These are phyloP conservation scores for Trichomycterus rosablanca DNA, from an alignment of 2,113 vertebrate species.

Conservation along the genomic window DNA sequence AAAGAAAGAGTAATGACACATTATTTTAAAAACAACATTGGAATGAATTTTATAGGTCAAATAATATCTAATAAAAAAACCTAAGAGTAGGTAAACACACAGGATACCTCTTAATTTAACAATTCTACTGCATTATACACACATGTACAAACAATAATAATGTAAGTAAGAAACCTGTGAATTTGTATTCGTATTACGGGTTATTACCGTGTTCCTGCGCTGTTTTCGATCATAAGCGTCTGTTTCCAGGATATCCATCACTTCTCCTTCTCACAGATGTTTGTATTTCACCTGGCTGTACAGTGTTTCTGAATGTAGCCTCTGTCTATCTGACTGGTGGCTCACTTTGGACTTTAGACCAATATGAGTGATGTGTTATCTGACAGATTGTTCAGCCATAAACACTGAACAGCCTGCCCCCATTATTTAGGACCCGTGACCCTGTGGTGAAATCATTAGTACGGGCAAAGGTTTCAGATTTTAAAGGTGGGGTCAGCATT, in stretches of 20 bases:
- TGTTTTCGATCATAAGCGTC: constrained; percentile 61
- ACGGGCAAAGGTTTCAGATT: constrained; percentile 40
- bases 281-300: constrained; percentile 7
- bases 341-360: constrained; percentile 60
- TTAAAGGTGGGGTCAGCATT: not conserved
- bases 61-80: not conserved
- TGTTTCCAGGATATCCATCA: constrained; percentile 76
- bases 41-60: too few species aligned
- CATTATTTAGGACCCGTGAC: constrained; percentile 55
- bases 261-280: constrained; percentile 13
- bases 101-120: too few species aligned
- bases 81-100: not conserved
- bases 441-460: constrained; percentile 50
- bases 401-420: constrained; percentile 48
- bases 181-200: too few species aligned
- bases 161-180: too few species aligned
- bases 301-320: constrained; percentile 10
- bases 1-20: not conserved
- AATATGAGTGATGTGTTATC: constrained; percentile 48
- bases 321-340: constrained; percentile 32
- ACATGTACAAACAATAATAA: too few species aligned
- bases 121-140: too few species aligned
- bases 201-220: constrained; percentile 63
- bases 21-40: not conserved
- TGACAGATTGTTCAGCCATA: constrained; percentile 58